Evolutionary conservation across 2,113 vertebrate genomes (phyloP).

Genomic region (Cromileptes altivelis): DNA sequence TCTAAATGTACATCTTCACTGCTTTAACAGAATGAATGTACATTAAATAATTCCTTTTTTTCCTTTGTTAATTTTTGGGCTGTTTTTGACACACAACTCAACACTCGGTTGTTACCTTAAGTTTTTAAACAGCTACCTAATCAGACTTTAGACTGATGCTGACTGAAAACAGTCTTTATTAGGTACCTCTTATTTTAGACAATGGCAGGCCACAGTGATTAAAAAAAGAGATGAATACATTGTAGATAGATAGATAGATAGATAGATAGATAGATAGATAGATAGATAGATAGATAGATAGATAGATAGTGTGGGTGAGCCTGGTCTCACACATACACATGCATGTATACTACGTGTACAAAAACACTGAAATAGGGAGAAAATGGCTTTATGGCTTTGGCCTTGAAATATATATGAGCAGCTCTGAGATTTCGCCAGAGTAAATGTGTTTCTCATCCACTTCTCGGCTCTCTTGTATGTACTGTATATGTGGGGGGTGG

Average conservation of each 20-base stretch:
- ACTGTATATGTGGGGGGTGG: slow-evolving; percentile 34
- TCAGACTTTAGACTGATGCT: neutral
- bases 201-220: neutral
- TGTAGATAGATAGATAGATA: neutral
- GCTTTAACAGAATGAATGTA: neutral
- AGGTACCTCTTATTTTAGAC: neutral
- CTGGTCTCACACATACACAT: neutral
- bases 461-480: slow-evolving; percentile 39
- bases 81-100: neutral
- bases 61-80: neutral
- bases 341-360: neutral
- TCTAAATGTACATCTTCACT: slow-evolving; percentile 22
- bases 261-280: neutral
- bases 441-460: slow-evolving; percentile 59
- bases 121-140: too few species aligned
- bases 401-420: slow-evolving; percentile 72
- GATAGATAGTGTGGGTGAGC: slow-evolving; percentile 5
- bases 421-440: slow-evolving; percentile 55
- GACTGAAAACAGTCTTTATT: neutral
- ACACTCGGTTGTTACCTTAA: too few species aligned
- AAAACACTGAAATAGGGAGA: slow-evolving; percentile 22
- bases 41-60: neutral
- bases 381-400: slow-evolving; percentile 44
- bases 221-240: neutral
- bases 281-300: neutral